A percentile compares a stretch with the other conserved stretches of the same genome.
Conservation (phyloP, 2,797 vertebrate species). For the Staurois parvus region DNA sequence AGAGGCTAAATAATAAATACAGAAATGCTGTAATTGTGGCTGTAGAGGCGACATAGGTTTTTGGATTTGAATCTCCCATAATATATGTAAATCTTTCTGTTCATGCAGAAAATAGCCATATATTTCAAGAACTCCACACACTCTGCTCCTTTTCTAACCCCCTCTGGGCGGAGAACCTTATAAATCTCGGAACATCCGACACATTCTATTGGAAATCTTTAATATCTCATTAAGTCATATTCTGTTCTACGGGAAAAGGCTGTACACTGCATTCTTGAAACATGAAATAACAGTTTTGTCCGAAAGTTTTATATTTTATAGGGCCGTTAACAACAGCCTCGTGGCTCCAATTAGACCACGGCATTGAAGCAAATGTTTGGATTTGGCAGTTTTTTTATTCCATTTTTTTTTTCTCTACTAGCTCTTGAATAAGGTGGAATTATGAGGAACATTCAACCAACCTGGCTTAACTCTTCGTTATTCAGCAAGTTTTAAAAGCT, state of each 20-base stretch:
- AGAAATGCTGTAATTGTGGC: slow-evolving; percentile 6
- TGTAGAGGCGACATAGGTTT: background rate
- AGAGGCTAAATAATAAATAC: background rate
- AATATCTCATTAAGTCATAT: slow-evolving; percentile 59
- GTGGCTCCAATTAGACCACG: slow-evolving; percentile 62
- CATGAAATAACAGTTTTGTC: slow-evolving; percentile 62
- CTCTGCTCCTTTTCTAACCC: slow-evolving; percentile 38
- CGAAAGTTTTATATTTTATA: slow-evolving; percentile 61
- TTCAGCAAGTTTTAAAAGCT: background rate
- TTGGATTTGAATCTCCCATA: background rate
- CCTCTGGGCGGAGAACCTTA: slow-evolving; percentile 48
- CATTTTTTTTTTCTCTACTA: slow-evolving; percentile 16
- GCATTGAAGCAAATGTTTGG: slow-evolving; percentile 47
- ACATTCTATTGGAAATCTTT: slow-evolving; percentile 59
- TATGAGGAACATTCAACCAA: slow-evolving; percentile 26
- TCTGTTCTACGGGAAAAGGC: slow-evolving; percentile 56
- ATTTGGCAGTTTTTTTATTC: slow-evolving; percentile 28
- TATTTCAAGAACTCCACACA: slow-evolving; percentile 32
- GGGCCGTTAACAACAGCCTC: slow-evolving; percentile 60
- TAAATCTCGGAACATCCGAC: slow-evolving; percentile 57
- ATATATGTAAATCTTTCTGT: slow-evolving; percentile 31
- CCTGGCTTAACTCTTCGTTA: slow-evolving; percentile 41
- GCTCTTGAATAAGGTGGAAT: slow-evolving; percentile 43
- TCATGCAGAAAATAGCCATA: slow-evolving; percentile 26
- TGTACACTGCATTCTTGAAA: slow-evolving; percentile 58